Base-by-base conservation (phyloP, 2,113 vertebrate genomes). In the Carassius gibelio region DNA sequence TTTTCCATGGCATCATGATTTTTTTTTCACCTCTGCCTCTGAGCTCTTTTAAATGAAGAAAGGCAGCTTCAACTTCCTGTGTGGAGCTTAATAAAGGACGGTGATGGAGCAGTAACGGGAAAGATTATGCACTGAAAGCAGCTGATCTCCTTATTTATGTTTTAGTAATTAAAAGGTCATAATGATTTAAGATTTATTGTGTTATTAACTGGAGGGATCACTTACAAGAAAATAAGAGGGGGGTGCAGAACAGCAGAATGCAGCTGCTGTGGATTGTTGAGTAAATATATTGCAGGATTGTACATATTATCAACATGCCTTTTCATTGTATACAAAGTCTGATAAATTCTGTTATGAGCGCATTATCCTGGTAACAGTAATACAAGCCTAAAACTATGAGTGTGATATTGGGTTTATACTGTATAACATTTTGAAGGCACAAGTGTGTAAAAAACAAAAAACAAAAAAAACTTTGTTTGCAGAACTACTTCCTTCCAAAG, bases 141-240 rank as follows among this genome's bases (percentile, higher is more conserved):
- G 83, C 72, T 86, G 84, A 88, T 84, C 82, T 68, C 23, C 52
- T 88, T 88, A 79, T 88, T 88, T 89, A 86, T 85, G 76, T 79
- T 68, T 83, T 79, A 86, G 80, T 89, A 78, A 89, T 88, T 88
- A 89, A 86, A 89, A 86, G 59, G 81, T 61, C 75, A 52, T 38
- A 57, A 83, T 88, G 84, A 69, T 66, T 83, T 82, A 55, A 78
- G 84, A 83, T 34, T 74, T 72, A 75, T 75, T 61, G 82, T 75
- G 42, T 79, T 86, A 82, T 85, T 86, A 82, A 86, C 85, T 55
- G 48, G 30, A 80, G 71, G 75, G 80, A 71, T 64, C 74, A 68
- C 80, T 72, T 75, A 68, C 42, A 82, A 79, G 38, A 23, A 69
- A 71, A 62, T 81, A 50, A 64, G 87, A 82, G 64, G 71, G 45